Evolutionary conservation across 2,113 vertebrate species (phyloP).

Genomic region (Copsychus sechellarum): DNA sequence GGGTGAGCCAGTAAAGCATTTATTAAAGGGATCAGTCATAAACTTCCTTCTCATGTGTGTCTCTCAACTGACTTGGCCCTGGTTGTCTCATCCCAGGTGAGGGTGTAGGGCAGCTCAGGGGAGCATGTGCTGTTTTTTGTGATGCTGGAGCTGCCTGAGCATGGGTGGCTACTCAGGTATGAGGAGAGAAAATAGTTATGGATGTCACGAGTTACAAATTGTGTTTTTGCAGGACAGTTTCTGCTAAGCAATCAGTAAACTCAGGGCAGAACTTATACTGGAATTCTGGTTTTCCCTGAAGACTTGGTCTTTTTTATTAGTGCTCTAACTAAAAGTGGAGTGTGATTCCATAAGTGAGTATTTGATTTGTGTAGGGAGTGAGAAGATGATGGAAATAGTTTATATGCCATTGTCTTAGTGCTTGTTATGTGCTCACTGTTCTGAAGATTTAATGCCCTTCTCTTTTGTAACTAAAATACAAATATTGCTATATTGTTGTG

Average conservation of each 20-base stretch:
- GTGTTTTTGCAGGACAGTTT: not conserved
- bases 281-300: not conserved
- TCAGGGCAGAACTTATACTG: rapidly evolving
- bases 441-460: not conserved
- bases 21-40: not conserved
- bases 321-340: not conserved
- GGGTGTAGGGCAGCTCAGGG: not conserved
- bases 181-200: not conserved
- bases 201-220: not conserved
- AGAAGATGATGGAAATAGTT: not conserved
- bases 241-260: not conserved
- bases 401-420: not conserved
- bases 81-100: not conserved
- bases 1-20: not conserved
- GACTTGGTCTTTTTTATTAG: not conserved
- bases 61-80: not conserved
- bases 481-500: not conserved
- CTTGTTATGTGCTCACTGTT: not conserved
- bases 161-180: not conserved
- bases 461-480: not conserved
- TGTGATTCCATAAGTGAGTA: not conserved
- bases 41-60: not conserved
- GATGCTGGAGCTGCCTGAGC: not conserved
- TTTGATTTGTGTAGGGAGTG: not conserved
- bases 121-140: not conserved